Percentiles rank a stretch among this genome's conserved stretches.
Conservation (phyloP, 2,113 vertebrate genomes). For the Etheostoma spectabile region DNA sequence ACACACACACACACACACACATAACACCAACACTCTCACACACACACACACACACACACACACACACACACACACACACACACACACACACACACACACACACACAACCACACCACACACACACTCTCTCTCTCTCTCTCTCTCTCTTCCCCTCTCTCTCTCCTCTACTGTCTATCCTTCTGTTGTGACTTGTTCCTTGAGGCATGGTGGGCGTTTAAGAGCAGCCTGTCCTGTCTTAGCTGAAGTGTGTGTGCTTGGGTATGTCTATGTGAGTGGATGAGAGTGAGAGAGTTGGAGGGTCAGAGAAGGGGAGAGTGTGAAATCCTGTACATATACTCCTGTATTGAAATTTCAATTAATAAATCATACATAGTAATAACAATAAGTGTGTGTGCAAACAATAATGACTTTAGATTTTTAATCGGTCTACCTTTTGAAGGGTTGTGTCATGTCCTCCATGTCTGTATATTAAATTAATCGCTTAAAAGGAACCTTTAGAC, state of each 20-base stretch:
- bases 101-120: too few species aligned
- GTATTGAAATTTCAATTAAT: too few species aligned
- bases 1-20: background rate
- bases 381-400: background rate
- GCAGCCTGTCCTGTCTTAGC: constrained; percentile 9
- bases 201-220: constrained; percentile 30
- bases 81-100: constrained; percentile 1
- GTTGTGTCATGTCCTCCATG: constrained; percentile 15
- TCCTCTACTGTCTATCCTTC: background rate
- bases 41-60: background rate
- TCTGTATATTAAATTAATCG: background rate
- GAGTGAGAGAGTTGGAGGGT: too few species aligned
- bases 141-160: too few species aligned
- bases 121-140: too few species aligned
- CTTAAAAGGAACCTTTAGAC: background rate
- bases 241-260: background rate
- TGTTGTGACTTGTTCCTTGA: constrained; percentile 46
- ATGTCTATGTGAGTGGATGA: too few species aligned
- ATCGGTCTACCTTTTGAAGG: background rate
- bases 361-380: too few species aligned
- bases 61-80: constrained; percentile 16
- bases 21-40: accelerated
- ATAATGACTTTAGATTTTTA: constrained; percentile 9
- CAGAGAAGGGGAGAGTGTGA: too few species aligned
- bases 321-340: too few species aligned